phyloP scores from a whole-genome alignment of 2,797 vertebrate species.

The Platyrinchus mystaceus region DNA sequence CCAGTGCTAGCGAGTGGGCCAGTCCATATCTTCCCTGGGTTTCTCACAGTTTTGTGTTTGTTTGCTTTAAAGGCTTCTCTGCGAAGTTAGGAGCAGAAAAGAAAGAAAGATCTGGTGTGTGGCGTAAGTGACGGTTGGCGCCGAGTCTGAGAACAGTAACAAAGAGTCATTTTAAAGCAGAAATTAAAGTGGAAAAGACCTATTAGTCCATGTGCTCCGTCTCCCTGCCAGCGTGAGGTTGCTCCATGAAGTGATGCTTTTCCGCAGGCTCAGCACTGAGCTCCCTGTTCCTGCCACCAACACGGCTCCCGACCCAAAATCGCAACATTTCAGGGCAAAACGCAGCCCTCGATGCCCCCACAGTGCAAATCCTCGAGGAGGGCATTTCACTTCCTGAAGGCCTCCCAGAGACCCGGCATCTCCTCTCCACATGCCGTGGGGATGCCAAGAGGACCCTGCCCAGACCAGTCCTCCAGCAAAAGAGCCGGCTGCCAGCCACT shows the following conservation, averaged over 20 bases:
- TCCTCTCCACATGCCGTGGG: fast-evolving
- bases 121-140: slow-evolving; percentile 33
- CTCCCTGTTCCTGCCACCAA: not conserved
- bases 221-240: not conserved
- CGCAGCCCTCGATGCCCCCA: fast-evolving
- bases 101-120: slow-evolving; percentile 24
- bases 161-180: slow-evolving; percentile 43
- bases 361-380: fast-evolving
- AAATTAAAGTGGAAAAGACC: slow-evolving; percentile 69
- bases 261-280: not conserved
- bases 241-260: not conserved
- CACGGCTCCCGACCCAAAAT: fast-evolving
- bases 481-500: not conserved
- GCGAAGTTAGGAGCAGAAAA: slow-evolving; percentile 47
- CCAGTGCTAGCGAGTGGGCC: slow-evolving; percentile 66
- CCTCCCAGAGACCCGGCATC: not conserved
- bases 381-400: not conserved
- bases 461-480: fast-evolving
- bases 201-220: not conserved
- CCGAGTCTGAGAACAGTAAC: slow-evolving; percentile 50
- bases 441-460: not conserved
- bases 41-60: slow-evolving; percentile 78
- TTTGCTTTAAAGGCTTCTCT: slow-evolving; percentile 74
- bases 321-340: fast-evolving
- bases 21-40: slow-evolving; percentile 67